Evolutionary conservation across 2,888 invertebrate species (phyloP).

Genomic region (Mellilla xanthometata): DNA sequence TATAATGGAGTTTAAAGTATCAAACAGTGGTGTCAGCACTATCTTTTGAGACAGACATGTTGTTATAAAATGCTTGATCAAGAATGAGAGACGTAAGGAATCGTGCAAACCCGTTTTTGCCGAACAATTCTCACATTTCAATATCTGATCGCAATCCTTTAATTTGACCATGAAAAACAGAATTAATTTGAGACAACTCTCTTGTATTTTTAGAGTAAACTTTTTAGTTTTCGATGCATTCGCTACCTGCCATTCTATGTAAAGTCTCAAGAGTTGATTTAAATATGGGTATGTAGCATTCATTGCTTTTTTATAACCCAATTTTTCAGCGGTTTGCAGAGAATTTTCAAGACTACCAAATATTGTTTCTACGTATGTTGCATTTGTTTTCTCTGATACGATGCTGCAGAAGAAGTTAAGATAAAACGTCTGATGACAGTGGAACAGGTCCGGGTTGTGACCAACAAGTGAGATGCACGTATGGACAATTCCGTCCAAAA

Average conservation of each 20-base stretch:
- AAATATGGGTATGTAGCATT: conserved; percentile 55
- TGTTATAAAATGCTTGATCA: conserved; percentile 50
- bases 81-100: conserved; percentile 54
- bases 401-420: conserved; percentile 54
- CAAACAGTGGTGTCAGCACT: conserved; percentile 37
- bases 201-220: conserved; percentile 41
- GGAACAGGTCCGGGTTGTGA: conserved; percentile 49
- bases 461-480: conserved; percentile 45
- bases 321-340: conserved; percentile 50
- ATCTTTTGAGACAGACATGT: conserved; percentile 37
- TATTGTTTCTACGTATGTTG: conserved; percentile 39
- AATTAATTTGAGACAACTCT: conserved; percentile 50
- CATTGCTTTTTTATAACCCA: conserved; percentile 48
- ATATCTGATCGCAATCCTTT: conserved; percentile 44
- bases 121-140: conserved; percentile 65
- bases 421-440: conserved; percentile 61
- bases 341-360: conserved; percentile 47
- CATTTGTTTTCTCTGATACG: conserved; percentile 39
- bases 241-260: conserved; percentile 46
- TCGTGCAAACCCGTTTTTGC: conserved; percentile 61
- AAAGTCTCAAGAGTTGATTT: conserved; percentile 57
- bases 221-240: conserved; percentile 25
- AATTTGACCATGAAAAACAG: conserved; percentile 46
- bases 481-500: conserved; percentile 39
- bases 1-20: conserved; percentile 39